Percentiles rank a stretch among this genome's conserved stretches.
Conservation (phyloP, 2,113 vertebrate genomes). For the Calyptomena viridis region DNA sequence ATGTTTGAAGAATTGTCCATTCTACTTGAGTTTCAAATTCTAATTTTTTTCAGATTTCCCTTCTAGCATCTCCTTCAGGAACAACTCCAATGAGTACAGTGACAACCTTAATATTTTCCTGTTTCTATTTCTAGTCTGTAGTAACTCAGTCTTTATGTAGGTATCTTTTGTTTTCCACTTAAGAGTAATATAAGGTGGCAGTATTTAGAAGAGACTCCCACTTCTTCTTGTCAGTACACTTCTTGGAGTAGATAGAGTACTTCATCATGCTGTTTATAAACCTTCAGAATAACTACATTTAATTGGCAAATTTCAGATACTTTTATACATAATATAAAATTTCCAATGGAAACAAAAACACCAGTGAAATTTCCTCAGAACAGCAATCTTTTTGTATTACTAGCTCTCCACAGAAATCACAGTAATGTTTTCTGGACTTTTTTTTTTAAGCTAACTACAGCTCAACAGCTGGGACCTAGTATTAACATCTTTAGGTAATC, state of each 20-base stretch:
- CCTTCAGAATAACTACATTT: slow-evolving; percentile 30
- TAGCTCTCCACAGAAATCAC: neutral
- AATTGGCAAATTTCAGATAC: neutral
- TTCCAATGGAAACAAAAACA: neutral
- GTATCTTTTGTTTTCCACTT: slow-evolving; percentile 33
- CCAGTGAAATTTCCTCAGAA: neutral
- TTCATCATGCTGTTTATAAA: slow-evolving; percentile 34
- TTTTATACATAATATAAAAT: neutral
- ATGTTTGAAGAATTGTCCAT: neutral
- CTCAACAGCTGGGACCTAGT: neutral
- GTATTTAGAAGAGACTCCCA: slow-evolving; percentile 18
- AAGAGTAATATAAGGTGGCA: neutral
- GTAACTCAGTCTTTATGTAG: neutral
- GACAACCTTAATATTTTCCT: neutral
- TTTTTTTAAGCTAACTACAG: neutral
- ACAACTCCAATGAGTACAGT: neutral
- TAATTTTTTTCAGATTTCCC: neutral
- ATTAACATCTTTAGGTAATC: neutral
- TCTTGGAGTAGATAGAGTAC: slow-evolving; percentile 40
- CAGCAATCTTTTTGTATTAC: neutral
- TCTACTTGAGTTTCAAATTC: neutral
- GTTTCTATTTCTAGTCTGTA: neutral
- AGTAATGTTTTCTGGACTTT: neutral
- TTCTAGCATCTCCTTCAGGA: neutral
- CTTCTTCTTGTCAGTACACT: slow-evolving; percentile 47